These are phyloP conservation scores for Sycophila sp. DNA, from an alignment of 1,140 invertebrate species.

Conservation along the genomic window DNA sequence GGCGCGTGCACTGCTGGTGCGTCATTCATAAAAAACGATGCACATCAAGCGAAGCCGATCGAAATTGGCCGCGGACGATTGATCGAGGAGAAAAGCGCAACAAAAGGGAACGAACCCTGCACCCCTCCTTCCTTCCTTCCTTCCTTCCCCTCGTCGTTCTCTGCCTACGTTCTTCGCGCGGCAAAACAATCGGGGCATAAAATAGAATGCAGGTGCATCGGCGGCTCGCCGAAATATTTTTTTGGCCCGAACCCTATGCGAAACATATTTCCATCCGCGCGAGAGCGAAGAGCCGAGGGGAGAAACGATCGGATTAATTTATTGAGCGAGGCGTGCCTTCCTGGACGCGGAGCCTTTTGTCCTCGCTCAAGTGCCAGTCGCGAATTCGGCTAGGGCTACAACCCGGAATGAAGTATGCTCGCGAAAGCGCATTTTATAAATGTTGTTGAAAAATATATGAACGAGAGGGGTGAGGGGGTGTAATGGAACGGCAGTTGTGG, in stretches of 20 bases:
- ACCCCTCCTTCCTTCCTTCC: background rate
- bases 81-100: constrained; percentile 13
- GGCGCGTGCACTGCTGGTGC: too few relatives aligned
- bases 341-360: constrained; percentile 18
- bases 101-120: background rate
- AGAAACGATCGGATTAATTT: constrained; percentile 54
- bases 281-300: constrained; percentile 15
- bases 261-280: constrained; percentile 23
- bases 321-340: constrained; percentile 45
- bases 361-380: constrained; percentile 15
- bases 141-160: background rate
- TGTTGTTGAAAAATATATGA: too few relatives aligned
- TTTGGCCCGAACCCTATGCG: background rate
- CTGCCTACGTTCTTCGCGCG: too few relatives aligned
- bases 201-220: constrained; percentile 21
- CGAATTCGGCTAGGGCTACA: too few relatives aligned
- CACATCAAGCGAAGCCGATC: background rate
- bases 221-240: constrained; percentile 26
- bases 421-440: too few relatives aligned
- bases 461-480: too few relatives aligned
- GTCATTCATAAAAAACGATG: background rate
- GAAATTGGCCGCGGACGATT: constrained; percentile 16
- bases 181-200: constrained; percentile 19
- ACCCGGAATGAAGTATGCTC: too few relatives aligned
- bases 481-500: too few relatives aligned